Percentiles rank a stretch among this genome's conserved stretches.
phyloP scores from a whole-genome alignment of 2,888 invertebrate genomes.

The Epirrita christyi region DNA sequence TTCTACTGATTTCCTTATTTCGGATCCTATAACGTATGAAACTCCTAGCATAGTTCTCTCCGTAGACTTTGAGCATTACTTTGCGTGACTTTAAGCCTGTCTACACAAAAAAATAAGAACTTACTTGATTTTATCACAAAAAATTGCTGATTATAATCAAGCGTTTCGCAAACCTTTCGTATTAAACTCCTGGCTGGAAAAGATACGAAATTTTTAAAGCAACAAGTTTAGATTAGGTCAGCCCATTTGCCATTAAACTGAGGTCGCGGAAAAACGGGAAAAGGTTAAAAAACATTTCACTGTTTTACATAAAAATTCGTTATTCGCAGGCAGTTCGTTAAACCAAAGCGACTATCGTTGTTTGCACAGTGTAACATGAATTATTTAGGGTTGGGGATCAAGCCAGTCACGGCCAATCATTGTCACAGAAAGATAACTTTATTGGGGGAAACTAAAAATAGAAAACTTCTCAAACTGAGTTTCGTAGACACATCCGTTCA shows the following conservation, averaged over 20 bases:
- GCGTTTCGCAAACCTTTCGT: neutral
- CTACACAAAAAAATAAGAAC: too few relatives aligned
- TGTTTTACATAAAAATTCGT: neutral
- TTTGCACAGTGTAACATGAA: neutral
- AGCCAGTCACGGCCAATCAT: neutral
- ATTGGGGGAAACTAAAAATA: too few relatives aligned
- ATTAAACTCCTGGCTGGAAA: constrained; percentile 1
- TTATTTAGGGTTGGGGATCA: neutral
- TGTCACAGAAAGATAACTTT: neutral
- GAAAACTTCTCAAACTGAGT: too few relatives aligned
- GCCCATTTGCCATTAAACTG: neutral
- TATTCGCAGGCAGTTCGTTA: neutral
- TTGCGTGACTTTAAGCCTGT: too few relatives aligned
- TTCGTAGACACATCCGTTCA: too few relatives aligned
- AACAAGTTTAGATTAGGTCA: constrained; percentile 11
- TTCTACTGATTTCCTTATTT: too few relatives aligned
- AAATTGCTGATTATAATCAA: neutral
- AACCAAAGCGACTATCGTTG: neutral
- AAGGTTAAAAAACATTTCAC: constrained; percentile 3
- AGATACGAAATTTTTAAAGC: constrained; percentile 7
- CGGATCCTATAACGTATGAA: too few relatives aligned
- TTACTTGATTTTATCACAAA: too few relatives aligned
- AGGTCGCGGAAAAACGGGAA: constrained; percentile 1
- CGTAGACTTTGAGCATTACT: too few relatives aligned
- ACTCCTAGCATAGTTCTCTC: too few relatives aligned